These are phyloP conservation scores for Budorcas taxicolor DNA, from an alignment of 2,113 vertebrate species.

Conservation along the genomic window DNA sequence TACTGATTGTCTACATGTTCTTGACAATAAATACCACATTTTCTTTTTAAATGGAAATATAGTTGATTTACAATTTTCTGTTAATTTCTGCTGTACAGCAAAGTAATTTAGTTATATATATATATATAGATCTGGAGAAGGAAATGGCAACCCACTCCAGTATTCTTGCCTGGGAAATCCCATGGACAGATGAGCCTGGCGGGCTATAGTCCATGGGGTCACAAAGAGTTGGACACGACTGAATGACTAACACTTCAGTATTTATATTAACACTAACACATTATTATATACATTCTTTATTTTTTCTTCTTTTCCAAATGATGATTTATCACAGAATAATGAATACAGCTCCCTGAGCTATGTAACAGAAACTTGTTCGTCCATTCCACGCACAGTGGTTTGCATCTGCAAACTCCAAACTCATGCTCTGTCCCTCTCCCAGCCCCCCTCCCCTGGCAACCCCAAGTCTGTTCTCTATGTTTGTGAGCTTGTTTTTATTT, in stretches of 20 bases:
- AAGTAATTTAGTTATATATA: background rate
- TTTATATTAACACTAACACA: background rate
- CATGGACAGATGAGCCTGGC: background rate
- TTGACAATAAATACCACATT: background rate
- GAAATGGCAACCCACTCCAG: background rate
- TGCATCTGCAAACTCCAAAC: background rate
- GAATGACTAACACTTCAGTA: background rate
- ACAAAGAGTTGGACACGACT: rapidly evolving
- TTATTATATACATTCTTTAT: background rate
- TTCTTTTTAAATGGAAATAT: background rate
- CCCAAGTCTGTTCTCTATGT: background rate
- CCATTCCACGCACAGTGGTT: rapidly evolving
- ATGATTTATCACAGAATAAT: background rate
- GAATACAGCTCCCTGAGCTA: background rate
- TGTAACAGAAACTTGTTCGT: background rate
- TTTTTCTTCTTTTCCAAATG: background rate
- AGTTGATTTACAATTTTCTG: background rate
- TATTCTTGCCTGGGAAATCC: background rate
- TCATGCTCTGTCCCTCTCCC: background rate
- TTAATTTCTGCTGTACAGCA: background rate
- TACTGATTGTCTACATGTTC: background rate
- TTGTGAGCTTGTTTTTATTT: background rate
- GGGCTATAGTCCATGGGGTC: background rate
- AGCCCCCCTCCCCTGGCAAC: background rate
- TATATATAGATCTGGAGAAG: background rate